Evolutionary conservation across 2,888 invertebrate genomes (phyloP).

Genomic region (Villa cingulata): DNA sequence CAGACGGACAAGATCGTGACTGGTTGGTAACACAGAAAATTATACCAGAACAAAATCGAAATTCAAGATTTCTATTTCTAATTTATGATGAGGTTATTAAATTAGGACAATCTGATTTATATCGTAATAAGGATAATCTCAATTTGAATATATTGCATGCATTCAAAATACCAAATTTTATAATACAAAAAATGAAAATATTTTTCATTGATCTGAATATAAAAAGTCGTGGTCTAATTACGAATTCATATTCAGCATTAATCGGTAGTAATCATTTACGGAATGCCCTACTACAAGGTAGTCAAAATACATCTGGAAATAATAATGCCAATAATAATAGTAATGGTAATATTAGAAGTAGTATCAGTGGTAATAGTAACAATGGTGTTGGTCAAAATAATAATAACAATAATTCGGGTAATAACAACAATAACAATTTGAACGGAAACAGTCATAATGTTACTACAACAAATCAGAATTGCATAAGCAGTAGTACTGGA

Average conservation of each 20-base stretch:
- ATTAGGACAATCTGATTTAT: conserved; percentile 43
- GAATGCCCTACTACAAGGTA: conserved; percentile 30
- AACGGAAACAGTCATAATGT: not conserved
- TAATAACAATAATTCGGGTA: not conserved
- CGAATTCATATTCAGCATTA: conserved; percentile 25
- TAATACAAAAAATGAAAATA: conserved; percentile 46
- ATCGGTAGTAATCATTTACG: conserved; percentile 26
- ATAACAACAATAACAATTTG: conserved; percentile 4
- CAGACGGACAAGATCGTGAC: conserved; percentile 50
- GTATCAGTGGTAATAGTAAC: not conserved
- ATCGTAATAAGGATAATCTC: conserved; percentile 33
- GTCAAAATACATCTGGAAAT: not conserved
- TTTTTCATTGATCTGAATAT: conserved; percentile 34
- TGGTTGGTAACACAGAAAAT: conserved; percentile 47
- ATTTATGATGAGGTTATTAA: conserved; percentile 47
- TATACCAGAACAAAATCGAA: conserved; percentile 46
- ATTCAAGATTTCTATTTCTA: conserved; percentile 46
- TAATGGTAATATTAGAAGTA: not conserved
- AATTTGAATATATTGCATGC: conserved; percentile 30
- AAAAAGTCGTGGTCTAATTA: conserved; percentile 33
- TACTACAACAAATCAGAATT: not conserved
- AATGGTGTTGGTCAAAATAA: too few relatives aligned
- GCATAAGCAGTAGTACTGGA: not conserved
- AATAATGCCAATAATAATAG: not conserved
- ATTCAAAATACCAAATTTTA: conserved; percentile 46